Evolutionary conservation across 2,797 vertebrate species (phyloP).

Genomic region (Enteromius trimaculatus): DNA sequence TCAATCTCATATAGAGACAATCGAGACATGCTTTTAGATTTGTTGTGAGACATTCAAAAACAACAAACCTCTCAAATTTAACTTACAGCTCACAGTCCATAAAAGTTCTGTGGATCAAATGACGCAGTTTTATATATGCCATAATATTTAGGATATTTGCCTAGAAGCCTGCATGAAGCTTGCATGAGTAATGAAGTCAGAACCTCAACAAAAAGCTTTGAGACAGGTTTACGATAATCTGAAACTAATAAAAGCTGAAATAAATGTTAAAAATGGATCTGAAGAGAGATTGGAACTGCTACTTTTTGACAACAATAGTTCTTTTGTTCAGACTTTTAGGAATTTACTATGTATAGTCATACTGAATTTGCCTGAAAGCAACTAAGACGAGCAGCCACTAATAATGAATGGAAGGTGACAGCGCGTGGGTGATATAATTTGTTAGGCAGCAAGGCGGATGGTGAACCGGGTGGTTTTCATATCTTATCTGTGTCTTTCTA

Average conservation of each 20-base stretch:
- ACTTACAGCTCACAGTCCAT: not conserved
- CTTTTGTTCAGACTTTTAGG: not conserved
- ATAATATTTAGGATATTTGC: not conserved
- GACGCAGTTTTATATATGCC: not conserved
- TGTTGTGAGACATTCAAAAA: not conserved
- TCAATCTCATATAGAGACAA: not conserved
- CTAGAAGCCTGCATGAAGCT: not conserved
- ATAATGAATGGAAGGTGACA: slow-evolving; percentile 40
- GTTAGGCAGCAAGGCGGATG: slow-evolving; percentile 7
- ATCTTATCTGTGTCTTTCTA: slow-evolving; percentile 33
- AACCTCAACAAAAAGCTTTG: slow-evolving; percentile 1
- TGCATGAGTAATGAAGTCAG: slow-evolving; percentile 10
- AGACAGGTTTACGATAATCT: slow-evolving; percentile 6
- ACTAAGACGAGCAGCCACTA: slow-evolving; percentile 1
- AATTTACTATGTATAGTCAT: slow-evolving; percentile 18
- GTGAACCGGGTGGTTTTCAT: slow-evolving; percentile 32
- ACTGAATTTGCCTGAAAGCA: slow-evolving; percentile 14
- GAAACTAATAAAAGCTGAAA: slow-evolving; percentile 17
- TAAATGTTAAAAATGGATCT: not conserved
- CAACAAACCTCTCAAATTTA: not conserved
- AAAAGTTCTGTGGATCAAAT: not conserved
- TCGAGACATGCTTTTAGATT: not conserved
- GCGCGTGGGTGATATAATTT: slow-evolving; percentile 27
- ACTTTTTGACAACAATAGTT: slow-evolving; percentile 17
- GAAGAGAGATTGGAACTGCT: not conserved